Conservation (phyloP, 2,113 vertebrate species). For the Coreoperca whiteheadi region DNA sequence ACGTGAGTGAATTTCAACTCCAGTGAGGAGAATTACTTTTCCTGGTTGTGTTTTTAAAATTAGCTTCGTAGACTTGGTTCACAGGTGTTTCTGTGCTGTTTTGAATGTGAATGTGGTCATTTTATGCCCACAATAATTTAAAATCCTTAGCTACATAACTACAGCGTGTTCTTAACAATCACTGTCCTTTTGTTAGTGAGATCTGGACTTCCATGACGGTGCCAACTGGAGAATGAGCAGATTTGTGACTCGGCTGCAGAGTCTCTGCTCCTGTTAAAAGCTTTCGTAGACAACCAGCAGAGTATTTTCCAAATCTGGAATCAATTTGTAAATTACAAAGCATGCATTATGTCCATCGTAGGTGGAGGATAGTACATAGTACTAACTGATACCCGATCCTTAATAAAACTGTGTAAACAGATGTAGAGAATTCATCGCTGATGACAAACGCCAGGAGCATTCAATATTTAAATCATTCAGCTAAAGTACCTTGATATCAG, state of each 20-base stretch:
- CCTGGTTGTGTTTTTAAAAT: slow-evolving; percentile 12
- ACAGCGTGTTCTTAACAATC: not conserved
- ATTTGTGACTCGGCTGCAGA: not conserved
- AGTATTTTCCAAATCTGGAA: not conserved
- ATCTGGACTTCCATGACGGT: not conserved
- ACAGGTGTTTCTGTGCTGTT: not conserved
- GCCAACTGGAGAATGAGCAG: too few species aligned
- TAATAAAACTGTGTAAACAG: not conserved
- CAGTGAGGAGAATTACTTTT: not conserved
- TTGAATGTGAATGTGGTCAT: not conserved
- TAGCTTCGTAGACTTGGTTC: not conserved
- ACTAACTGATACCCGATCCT: not conserved
- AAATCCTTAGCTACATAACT: not conserved
- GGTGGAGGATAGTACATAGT: not conserved
- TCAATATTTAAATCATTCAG: too few species aligned
- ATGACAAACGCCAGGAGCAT: too few species aligned
- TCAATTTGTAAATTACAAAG: not conserved
- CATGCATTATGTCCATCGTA: not conserved
- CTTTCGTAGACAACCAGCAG: not conserved
- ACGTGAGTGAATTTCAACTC: slow-evolving; percentile 6
- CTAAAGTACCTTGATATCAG: too few species aligned
- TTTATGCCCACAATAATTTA: not conserved
- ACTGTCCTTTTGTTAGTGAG: not conserved
- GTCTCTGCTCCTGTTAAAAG: not conserved
- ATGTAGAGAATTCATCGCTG: too few species aligned